Percentiles rank a stretch among this genome's conserved stretches.
Evolutionary conservation across 2,113 vertebrate species (phyloP).

Genomic region (Coreoperca whiteheadi): DNA sequence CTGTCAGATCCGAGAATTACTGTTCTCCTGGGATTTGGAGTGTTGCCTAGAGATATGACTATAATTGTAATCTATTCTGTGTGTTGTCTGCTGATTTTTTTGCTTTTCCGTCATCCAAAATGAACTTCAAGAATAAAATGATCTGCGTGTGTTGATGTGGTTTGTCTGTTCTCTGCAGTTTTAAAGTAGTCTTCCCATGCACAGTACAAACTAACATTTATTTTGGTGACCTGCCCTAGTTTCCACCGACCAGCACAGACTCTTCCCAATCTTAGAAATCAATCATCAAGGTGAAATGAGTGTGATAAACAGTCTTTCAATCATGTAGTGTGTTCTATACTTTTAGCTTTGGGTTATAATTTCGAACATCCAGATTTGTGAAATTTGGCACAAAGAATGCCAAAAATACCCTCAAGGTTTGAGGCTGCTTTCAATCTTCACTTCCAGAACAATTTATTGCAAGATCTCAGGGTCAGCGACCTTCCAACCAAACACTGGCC

Average conservation of each 20-base stretch:
- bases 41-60: no score
- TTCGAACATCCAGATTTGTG: background rate
- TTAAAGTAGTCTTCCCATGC: background rate
- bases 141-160: background rate
- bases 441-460: background rate
- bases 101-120: background rate
- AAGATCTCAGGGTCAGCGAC: background rate
- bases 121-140: background rate
- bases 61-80: no score
- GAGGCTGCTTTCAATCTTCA: background rate
- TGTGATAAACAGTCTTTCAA: background rate
- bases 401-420: background rate
- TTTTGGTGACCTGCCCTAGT: background rate
- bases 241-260: background rate
- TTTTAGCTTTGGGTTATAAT: background rate
- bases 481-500: background rate
- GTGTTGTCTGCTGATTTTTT: no score
- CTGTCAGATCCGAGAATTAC: no score
- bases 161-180: background rate
- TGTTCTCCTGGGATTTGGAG: no score
- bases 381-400: background rate
- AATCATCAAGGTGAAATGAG: background rate
- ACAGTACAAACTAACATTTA: background rate
- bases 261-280: conserved; percentile 9
- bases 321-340: background rate